Evolutionary conservation across 2,888 invertebrate genomes (phyloP), one percentile per base, ranked within the genome.

Genomic region (Oxytorus armatus): DNA sequence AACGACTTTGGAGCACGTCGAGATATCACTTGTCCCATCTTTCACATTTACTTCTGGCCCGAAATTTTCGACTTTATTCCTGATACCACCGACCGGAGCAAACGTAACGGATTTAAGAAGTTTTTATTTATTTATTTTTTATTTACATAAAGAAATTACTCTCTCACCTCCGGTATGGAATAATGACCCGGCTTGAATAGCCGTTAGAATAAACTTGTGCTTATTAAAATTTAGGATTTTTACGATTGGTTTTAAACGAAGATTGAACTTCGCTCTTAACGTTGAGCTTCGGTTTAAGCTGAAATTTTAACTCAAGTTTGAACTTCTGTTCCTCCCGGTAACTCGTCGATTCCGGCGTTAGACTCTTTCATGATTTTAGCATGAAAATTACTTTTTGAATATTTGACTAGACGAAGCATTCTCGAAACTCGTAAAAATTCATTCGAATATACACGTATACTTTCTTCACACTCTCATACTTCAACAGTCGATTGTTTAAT

Each of bases 351-450:
- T 5, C 23, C 11, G 36, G 25, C 11, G 55, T 44, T 42, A 11
- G 10, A 39, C 69, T 18, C 7, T 25, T 16, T 16, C 1, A 55
- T n/a, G n/a, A n/a, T n/a, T n/a, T n/a, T n/a, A n/a, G n/a, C n/a
- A n/a, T n/a, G n/a, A n/a, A n/a, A n/a, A n/a, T n/a, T n/a, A 69
- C 18, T 69, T 36, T 44, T 69, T 69, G 69, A 55, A 51, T 69
- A 42, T 69, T 55, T 14, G 53, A 55, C 55, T 42, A 25, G 69
- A 44, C 7, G 25, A 42, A 69, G 36, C 49, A 59, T 53, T 18
- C 47, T 44, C 25, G 55, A 14, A 36, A 39, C 72, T 29, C 57
- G 16, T 23, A 21, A 49, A 66, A 65, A 57, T 77, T 33, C 49
- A 16, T 49, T 23, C 21, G 29, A 25, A 63, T 63, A 14, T 63